Evolutionary conservation across 2,888 invertebrate genomes (phyloP).

Genomic region (Silvanus unidentatus): DNA sequence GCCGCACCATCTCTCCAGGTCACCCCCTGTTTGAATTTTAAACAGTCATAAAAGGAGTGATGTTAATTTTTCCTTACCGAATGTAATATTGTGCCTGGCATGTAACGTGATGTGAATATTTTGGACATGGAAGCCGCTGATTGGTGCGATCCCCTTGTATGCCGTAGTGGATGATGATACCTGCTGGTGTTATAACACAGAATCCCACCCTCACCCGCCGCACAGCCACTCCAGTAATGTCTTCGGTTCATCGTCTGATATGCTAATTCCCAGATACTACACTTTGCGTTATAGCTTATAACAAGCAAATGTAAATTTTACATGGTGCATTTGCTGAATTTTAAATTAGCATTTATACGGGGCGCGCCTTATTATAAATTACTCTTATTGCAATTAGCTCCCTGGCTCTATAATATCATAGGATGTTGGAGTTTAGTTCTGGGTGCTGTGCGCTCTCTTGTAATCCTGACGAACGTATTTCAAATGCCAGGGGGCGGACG

Average conservation of each 20-base stretch:
- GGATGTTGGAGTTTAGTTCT: slow-evolving; percentile 40
- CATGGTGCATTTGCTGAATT: slow-evolving; percentile 18
- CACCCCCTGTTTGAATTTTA: slow-evolving; percentile 34
- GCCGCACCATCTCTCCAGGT: too few species aligned
- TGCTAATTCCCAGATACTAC: slow-evolving; percentile 34
- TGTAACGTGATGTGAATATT: slow-evolving; percentile 31
- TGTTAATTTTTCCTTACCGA: slow-evolving; percentile 47
- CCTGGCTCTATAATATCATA: not conserved
- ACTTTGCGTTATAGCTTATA: slow-evolving; percentile 35
- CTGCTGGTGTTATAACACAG: slow-evolving; percentile 16
- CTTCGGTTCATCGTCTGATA: slow-evolving; percentile 33
- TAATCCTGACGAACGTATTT: slow-evolving; percentile 47
- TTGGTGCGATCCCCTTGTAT: slow-evolving; percentile 31
- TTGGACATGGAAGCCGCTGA: slow-evolving; percentile 22
- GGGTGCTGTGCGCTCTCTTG: slow-evolving; percentile 46
- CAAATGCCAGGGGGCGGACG: slow-evolving; percentile 26
- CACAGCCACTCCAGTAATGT: slow-evolving; percentile 12
- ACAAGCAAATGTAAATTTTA: slow-evolving; percentile 31
- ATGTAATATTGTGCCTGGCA: slow-evolving; percentile 42
- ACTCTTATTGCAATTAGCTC: slow-evolving; percentile 1
- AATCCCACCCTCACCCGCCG: slow-evolving; percentile 13
- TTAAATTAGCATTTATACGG: slow-evolving; percentile 12
- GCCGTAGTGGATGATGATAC: slow-evolving; percentile 24
- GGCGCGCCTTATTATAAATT: not conserved
- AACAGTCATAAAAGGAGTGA: slow-evolving; percentile 48